Conservation (phyloP, 2,888 invertebrate genomes). For the Parnassius glacialis region DNA sequence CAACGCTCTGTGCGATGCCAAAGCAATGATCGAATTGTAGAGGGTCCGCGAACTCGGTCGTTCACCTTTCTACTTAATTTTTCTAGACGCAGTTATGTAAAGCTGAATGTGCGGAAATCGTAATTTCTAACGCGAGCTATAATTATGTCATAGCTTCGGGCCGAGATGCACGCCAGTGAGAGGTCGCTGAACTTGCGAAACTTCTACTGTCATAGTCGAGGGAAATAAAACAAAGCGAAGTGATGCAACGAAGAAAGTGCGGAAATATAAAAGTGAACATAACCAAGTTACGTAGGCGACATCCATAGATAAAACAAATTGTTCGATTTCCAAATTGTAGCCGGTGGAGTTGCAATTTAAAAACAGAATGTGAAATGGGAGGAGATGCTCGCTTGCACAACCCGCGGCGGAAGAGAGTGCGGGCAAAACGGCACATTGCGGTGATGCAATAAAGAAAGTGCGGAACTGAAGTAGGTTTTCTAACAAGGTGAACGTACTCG, state of each 20-base stretch:
- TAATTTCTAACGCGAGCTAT: slow-evolving; percentile 60
- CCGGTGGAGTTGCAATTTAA: slow-evolving; percentile 47
- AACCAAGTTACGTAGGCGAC: slow-evolving; percentile 35
- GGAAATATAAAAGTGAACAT: slow-evolving; percentile 46
- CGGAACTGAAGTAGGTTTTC: slow-evolving; percentile 78
- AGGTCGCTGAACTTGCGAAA: slow-evolving; percentile 77
- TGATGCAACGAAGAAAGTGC: slow-evolving; percentile 67
- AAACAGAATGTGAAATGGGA: slow-evolving; percentile 43
- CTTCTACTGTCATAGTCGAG: slow-evolving; percentile 66
- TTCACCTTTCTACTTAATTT: slow-evolving; percentile 61
- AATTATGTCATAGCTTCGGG: slow-evolving; percentile 66
- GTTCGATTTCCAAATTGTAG: slow-evolving; percentile 52
- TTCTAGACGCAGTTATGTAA: slow-evolving; percentile 68
- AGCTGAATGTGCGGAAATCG: slow-evolving; percentile 76
- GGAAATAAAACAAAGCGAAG: slow-evolving; percentile 54
- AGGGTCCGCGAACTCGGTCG: slow-evolving; percentile 56
- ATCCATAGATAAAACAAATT: slow-evolving; percentile 37
- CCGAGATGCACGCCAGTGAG: slow-evolving; percentile 57
- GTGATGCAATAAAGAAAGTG: slow-evolving; percentile 80
- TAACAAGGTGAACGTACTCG: slow-evolving; percentile 77
- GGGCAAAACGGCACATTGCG: slow-evolving; percentile 65
- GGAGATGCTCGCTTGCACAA: slow-evolving; percentile 62
- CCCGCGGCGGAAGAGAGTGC: slow-evolving; percentile 71
- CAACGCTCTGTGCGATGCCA: slow-evolving; percentile 68
- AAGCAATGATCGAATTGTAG: slow-evolving; percentile 64